phyloP scores from a whole-genome alignment of 2,113 vertebrate genomes.

The Seriola quinqueradiata region DNA sequence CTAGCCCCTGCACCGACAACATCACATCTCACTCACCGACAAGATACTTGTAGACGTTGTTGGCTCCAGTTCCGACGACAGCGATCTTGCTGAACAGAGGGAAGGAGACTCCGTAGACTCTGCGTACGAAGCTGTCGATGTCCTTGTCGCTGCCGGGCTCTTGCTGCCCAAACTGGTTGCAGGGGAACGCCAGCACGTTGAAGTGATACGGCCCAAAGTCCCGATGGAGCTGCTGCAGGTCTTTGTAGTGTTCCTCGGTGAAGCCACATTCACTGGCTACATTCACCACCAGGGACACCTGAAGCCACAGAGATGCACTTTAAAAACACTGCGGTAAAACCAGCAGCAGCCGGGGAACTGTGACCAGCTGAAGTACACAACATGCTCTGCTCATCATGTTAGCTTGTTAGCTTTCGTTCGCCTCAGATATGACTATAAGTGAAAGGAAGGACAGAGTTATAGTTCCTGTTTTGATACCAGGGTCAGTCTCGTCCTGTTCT shows the following conservation, averaged over 20 bases:
- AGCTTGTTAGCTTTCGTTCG: too few species aligned
- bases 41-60: conserved; percentile 94
- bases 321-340: not conserved
- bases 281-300: conserved; percentile 96
- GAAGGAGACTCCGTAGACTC: conserved; percentile 91
- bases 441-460: too few species aligned
- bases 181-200: conserved; percentile 96
- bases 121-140: conserved; percentile 93
- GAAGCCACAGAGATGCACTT: not conserved
- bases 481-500: too few species aligned
- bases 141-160: conserved; percentile 95
- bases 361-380: too few species aligned
- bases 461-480: too few species aligned
- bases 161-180: conserved; percentile 98
- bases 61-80: conserved; percentile 89
- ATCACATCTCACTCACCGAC: conserved; percentile 60
- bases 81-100: conserved; percentile 96
- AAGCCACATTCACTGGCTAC: conserved; percentile 97
- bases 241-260: conserved; percentile 93
- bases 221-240: conserved; percentile 92
- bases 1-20: not conserved
- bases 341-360: too few species aligned
- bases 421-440: too few species aligned
- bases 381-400: too few species aligned
- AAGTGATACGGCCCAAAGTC: conserved; percentile 95